Percentiles rank a stretch among this genome's conserved stretches.
phyloP scores from a whole-genome alignment of 2,797 vertebrate species.

The Hybognathus amarus region DNA sequence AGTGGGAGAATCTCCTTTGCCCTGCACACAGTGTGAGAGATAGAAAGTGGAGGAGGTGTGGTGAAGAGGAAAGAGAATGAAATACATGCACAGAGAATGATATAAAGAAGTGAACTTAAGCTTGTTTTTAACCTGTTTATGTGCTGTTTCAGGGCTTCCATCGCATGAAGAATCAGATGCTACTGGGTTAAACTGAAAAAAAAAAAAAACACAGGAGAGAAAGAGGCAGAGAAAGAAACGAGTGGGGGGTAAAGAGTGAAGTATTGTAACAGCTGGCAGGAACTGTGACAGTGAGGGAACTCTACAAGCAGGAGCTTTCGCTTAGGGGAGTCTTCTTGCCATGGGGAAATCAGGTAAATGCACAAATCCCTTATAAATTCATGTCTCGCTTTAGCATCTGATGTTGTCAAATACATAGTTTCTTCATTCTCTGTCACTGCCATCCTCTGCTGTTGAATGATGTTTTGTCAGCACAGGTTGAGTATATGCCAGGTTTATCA shows the following conservation, averaged over 20 bases:
- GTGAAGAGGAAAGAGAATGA: slow-evolving; percentile 33
- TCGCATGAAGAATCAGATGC: background rate
- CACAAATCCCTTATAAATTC: background rate
- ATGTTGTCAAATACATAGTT: background rate
- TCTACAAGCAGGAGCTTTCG: slow-evolving; percentile 34
- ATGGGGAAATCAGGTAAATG: slow-evolving; percentile 83
- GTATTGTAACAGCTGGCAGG: slow-evolving; percentile 28
- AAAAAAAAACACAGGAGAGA: background rate
- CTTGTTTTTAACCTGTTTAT: background rate
- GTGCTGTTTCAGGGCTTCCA: background rate
- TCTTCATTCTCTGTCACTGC: slow-evolving; percentile 9
- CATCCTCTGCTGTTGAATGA: slow-evolving; percentile 2
- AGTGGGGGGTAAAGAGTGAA: background rate
- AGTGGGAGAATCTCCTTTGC: slow-evolving; percentile 62
- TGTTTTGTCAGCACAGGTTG: slow-evolving; percentile 35
- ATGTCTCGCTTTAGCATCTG: background rate
- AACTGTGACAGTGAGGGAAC: slow-evolving; percentile 32
- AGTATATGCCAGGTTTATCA: slow-evolving; percentile 34
- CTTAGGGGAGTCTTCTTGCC: slow-evolving; percentile 61
- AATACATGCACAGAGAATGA: slow-evolving; percentile 39
- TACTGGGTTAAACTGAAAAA: slow-evolving; percentile 2
- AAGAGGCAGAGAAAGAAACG: slow-evolving; percentile 13
- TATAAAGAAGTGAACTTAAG: slow-evolving; percentile 14
- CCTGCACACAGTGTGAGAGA: slow-evolving; percentile 30
- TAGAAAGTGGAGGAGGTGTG: slow-evolving; percentile 29